Evolutionary conservation across 2,797 vertebrate genomes (phyloP).

Genomic region (Threskiornis aethiopicus): DNA sequence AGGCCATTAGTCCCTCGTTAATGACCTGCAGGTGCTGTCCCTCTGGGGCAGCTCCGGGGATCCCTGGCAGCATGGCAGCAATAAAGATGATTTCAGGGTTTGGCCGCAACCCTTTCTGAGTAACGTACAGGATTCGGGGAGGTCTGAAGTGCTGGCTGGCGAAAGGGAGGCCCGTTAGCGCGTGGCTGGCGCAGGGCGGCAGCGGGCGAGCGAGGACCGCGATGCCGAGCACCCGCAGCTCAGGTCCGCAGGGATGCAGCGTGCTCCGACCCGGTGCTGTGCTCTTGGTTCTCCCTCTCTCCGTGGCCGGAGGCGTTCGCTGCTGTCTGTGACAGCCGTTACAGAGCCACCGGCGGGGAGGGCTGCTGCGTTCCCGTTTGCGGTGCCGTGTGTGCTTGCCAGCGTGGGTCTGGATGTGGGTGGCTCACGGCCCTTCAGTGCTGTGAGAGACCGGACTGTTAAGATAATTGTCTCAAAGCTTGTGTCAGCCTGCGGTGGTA

Average conservation of each 20-base stretch:
- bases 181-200: fast-evolving
- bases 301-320: fast-evolving
- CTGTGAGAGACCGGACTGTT: too few relatives aligned
- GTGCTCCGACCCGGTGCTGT: fast-evolving
- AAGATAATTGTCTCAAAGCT: too few relatives aligned
- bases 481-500: too few relatives aligned
- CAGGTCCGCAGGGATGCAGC: fast-evolving
- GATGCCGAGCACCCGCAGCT: fast-evolving
- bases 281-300: background rate
- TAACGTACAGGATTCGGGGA: fast-evolving
- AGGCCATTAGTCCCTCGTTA: background rate
- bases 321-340: background rate
- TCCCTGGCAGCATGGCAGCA: background rate
- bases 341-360: background rate
- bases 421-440: background rate
- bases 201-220: fast-evolving
- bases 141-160: background rate
- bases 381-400: fast-evolving
- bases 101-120: background rate
- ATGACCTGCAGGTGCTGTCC: background rate
- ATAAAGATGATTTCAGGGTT: background rate
- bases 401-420: fast-evolving
- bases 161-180: background rate
- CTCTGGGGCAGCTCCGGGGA: background rate
- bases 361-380: background rate